phyloP scores from a whole-genome alignment of 2,888 invertebrate species.

The Resseliella maxima region DNA sequence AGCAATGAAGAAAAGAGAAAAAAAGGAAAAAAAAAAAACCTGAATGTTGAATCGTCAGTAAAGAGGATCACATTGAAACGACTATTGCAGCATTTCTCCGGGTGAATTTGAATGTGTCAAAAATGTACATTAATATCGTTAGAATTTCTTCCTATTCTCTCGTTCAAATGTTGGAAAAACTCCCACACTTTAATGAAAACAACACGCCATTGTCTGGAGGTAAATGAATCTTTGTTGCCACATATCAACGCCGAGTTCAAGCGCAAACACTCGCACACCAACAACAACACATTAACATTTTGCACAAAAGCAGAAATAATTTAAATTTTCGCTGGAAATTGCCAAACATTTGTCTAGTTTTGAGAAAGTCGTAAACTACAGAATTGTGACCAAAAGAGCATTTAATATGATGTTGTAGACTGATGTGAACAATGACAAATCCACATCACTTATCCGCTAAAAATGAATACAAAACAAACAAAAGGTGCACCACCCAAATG shows the following conservation, averaged over 20 bases:
- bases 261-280: slow-evolving; percentile 1
- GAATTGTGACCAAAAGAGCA: slow-evolving; percentile 39
- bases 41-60: neutral
- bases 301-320: slow-evolving; percentile 32
- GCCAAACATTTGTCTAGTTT: slow-evolving; percentile 35
- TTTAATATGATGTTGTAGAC: neutral
- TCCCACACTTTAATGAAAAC: neutral
- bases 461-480: neutral
- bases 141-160: slow-evolving; percentile 18
- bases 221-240: slow-evolving; percentile 26
- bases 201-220: neutral
- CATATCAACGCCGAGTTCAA: neutral
- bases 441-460: slow-evolving; percentile 22
- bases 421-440: slow-evolving; percentile 42
- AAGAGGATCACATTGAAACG: neutral
- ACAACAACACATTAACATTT: neutral
- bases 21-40: too few relatives aligned
- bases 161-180: neutral
- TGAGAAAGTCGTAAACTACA: neutral
- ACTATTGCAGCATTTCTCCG: slow-evolving; percentile 4
- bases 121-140: slow-evolving; percentile 41
- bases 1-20: neutral
- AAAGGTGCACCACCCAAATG: slow-evolving; percentile 22
- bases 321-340: slow-evolving; percentile 10
- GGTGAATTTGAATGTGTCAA: slow-evolving; percentile 38